A percentile compares a stretch with the other conserved stretches of the same genome.
phyloP scores from a whole-genome alignment of 2,113 vertebrate genomes.

The Pan paniscus region DNA sequence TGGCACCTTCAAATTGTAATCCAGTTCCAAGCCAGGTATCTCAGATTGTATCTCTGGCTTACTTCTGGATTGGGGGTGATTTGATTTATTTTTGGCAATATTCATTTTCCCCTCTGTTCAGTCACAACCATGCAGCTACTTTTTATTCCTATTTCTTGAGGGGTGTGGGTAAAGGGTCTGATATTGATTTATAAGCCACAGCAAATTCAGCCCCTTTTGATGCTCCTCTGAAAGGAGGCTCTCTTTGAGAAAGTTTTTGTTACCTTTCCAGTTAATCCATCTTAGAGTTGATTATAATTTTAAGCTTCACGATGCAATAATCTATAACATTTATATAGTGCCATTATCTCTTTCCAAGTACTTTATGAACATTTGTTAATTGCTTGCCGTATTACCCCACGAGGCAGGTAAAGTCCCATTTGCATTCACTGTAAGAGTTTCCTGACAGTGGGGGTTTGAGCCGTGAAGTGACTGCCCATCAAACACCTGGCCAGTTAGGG shows the following conservation, averaged over 20 bases:
- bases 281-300: constrained; percentile 35
- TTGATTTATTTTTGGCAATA: neutral
- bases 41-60: neutral
- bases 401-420: constrained; percentile 41
- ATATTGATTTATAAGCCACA: neutral
- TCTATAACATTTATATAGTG: constrained; percentile 29
- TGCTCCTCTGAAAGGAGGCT: neutral
- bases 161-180: neutral
- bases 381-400: neutral
- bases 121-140: neutral
- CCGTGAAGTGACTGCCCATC: constrained; percentile 13
- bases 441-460: neutral
- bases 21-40: neutral
- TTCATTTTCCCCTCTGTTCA: accelerated
- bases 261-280: constrained; percentile 36
- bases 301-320: constrained; percentile 49
- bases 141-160: neutral
- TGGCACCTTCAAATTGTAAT: neutral
- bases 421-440: constrained; percentile 30
- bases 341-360: constrained; percentile 49
- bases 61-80: neutral
- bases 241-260: neutral
- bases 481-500: constrained; percentile 53
- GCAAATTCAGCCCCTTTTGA: neutral
- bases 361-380: constrained; percentile 56